Percentiles rank a stretch among this genome's conserved stretches.
phyloP scores from a whole-genome alignment of 2,113 vertebrate species.

The Gymnobelideus leadbeateri region DNA sequence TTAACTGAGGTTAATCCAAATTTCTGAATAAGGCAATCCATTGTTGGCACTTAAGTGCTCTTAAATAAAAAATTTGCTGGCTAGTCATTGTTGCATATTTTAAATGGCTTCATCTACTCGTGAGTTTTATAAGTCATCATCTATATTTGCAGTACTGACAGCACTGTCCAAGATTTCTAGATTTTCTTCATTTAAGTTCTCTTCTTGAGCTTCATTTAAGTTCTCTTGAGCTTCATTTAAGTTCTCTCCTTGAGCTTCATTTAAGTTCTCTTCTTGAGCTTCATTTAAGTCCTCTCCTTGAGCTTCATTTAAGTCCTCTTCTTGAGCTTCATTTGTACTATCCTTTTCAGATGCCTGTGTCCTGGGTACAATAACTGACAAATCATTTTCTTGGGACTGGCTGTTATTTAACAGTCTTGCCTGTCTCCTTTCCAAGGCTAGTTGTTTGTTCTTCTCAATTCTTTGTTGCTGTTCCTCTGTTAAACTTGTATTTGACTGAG shows the following conservation, averaged over 20 bases:
- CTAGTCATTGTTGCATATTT: background rate
- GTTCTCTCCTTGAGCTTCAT: conserved; percentile 40
- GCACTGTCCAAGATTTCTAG: background rate
- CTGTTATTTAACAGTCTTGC: conserved; percentile 85
- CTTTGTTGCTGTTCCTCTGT: conserved; percentile 90
- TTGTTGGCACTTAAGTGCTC: background rate
- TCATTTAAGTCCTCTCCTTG: too few relatives aligned
- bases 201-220: accelerated
- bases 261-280: too few relatives aligned
- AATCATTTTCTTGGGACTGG: conserved; percentile 72
- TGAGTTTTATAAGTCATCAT: background rate
- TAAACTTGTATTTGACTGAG: conserved; percentile 79
- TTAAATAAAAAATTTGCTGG: background rate
- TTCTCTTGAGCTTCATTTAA: background rate
- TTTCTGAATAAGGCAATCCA: background rate
- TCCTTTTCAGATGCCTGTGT: conserved; percentile 50
- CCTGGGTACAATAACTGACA: background rate
- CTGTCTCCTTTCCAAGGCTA: conserved; percentile 91
- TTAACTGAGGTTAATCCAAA: background rate
- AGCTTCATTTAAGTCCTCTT: too few relatives aligned
- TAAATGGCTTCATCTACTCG: conserved; percentile 36
- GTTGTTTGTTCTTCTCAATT: conserved; percentile 90
- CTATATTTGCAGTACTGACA: conserved; percentile 19
- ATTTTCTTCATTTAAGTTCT: conserved; percentile 12
- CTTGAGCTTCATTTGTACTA: too few relatives aligned